A percentile compares a stretch with the other conserved stretches of the same genome.
These are phyloP conservation scores for Enteromius viviparus DNA, from an alignment of 2,797 vertebrate species.

Conservation along the genomic window DNA sequence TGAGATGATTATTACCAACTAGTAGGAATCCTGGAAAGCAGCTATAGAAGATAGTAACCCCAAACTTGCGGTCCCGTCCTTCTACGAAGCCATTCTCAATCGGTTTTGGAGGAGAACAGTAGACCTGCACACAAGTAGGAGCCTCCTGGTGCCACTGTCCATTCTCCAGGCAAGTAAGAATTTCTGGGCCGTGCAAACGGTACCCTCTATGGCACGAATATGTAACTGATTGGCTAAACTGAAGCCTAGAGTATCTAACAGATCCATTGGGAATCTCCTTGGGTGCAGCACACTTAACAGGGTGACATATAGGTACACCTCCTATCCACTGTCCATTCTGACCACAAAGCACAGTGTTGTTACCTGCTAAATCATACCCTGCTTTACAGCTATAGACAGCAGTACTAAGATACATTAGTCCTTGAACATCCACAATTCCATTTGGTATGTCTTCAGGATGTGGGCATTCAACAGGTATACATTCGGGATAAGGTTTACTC, in stretches of 20 bases:
- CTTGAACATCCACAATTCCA: conserved; percentile 94
- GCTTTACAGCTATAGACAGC: conserved; percentile 92
- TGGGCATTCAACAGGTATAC: conserved; percentile 91
- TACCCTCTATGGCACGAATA: conserved; percentile 91
- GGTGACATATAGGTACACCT: conserved; percentile 85
- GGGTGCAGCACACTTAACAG: conserved; percentile 87
- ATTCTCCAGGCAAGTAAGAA: conserved; percentile 83
- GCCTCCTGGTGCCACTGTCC: conserved; percentile 85
- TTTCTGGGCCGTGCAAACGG: conserved; percentile 84
- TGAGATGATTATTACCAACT: conserved; percentile 88
- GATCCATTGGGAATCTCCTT: conserved; percentile 84
- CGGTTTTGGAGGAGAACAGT: conserved; percentile 86
- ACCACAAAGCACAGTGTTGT: conserved; percentile 90
- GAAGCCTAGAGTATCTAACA: conserved; percentile 82
- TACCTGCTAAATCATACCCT: conserved; percentile 88
- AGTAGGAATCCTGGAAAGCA: conserved; percentile 95
- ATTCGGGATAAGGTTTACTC: conserved; percentile 89
- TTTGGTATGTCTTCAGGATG: conserved; percentile 90
- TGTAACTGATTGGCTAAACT: conserved; percentile 84
- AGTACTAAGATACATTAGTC: conserved; percentile 94
- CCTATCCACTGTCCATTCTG: conserved; percentile 94
- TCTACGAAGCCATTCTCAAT: conserved; percentile 96
- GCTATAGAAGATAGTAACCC: conserved; percentile 96
- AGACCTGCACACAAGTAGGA: conserved; percentile 86
- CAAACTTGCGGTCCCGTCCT: conserved; percentile 91